Conservation (phyloP, 2,888 invertebrate genomes). For the Cynaeus angustus region DNA sequence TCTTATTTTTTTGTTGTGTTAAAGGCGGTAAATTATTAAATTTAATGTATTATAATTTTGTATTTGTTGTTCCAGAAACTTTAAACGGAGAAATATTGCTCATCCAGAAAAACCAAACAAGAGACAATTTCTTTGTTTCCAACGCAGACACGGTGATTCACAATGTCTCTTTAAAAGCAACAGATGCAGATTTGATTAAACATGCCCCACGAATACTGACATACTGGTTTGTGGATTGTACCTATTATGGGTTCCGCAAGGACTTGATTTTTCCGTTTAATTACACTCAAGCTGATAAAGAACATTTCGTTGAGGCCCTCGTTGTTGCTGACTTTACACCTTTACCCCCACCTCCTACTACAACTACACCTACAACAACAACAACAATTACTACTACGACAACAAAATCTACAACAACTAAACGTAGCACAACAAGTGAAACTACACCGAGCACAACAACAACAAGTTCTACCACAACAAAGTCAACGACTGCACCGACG, state of each 20-base stretch:
- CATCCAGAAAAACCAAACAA: constrained; percentile 77
- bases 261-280: constrained; percentile 78
- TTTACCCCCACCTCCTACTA: constrained; percentile 70
- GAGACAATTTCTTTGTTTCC: constrained; percentile 78
- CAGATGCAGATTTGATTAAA: constrained; percentile 77
- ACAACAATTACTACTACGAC: constrained; percentile 48
- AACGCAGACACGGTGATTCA: constrained; percentile 76
- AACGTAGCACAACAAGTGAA: constrained; percentile 27
- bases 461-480: background rate
- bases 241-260: constrained; percentile 78
- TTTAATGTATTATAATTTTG: background rate
- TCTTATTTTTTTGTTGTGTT: background rate
- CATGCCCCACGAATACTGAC: constrained; percentile 76
- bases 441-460: constrained; percentile 56
- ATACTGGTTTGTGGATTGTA: constrained; percentile 88
- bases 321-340: constrained; percentile 82
- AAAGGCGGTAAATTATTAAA: background rate
- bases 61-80: constrained; percentile 74
- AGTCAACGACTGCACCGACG: constrained; percentile 51
- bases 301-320: constrained; percentile 80
- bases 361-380: constrained; percentile 63
- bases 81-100: constrained; percentile 81
- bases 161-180: constrained; percentile 74
- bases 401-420: constrained; percentile 43
- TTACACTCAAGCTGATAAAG: constrained; percentile 77